Base-by-base conservation (phyloP, 2,113 vertebrate species). In the Albula goreensis region DNA sequence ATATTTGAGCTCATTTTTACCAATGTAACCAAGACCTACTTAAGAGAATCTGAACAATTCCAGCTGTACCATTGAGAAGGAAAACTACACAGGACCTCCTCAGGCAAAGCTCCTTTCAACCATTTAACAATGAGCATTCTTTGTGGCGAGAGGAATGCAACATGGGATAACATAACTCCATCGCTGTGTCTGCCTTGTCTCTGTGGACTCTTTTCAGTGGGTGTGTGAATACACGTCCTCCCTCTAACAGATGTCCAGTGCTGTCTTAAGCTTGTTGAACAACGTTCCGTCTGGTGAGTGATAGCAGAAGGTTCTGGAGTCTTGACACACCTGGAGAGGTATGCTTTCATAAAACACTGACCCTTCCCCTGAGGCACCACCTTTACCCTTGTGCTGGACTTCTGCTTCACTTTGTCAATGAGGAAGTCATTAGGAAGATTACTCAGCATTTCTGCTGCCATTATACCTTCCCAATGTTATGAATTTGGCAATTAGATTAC, bases 111-210 rank as follows among this genome's bases (percentile, higher is more conserved):
- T 13, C n/a, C 5, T n/a, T 63, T 63, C 60, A 11, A 63, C 60
- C 17, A 4, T 63, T 11, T 63, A 13, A 13, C 60, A 63, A 4
- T 13, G 60, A 63, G 60, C 60, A 0, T 1, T 15, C 60, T 12
- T 56, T 7, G 7, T 56, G 53, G 53, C 11, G 11, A 3, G 4
- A 17, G 60, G 60, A 17, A 15, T 63, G n/a, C 22, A 31, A 31
- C 70, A 10, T 7, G n/a, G 87, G 86, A 85, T 89, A 85, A 91
- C 88, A 90, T 90, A 95, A 86, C 91, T 88, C 77, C 86, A 90
- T 94, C 92, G 94, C 91, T 90, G 85, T 92, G 93, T 90, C 92
- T 88, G 70, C 79, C 56, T 86, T 48, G 17, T 82, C 87, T 86
- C 82, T 91, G 84, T 89, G 89, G 85, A 88, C 92, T 91, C 90